Evolutionary conservation across 2,888 invertebrate genomes (phyloP).

Genomic region (Carabus problematicus): DNA sequence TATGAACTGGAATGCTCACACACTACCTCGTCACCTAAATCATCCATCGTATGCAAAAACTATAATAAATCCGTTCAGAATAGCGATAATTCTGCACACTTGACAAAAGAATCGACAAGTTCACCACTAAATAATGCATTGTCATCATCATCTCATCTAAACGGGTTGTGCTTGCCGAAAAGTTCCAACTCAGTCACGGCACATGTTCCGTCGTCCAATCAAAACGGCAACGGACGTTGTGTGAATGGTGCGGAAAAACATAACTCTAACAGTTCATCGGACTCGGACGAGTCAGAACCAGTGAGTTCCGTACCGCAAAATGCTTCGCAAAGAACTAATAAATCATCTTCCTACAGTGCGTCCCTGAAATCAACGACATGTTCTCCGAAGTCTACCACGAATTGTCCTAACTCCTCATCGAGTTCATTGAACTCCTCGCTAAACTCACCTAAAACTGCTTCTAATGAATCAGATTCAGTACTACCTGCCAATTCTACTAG

Average conservation of each 20-base stretch:
- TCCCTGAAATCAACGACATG: slow-evolving; percentile 2
- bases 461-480: slow-evolving; percentile 18
- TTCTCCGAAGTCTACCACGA: slow-evolving; percentile 27
- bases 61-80: slow-evolving; percentile 35
- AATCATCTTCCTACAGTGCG: slow-evolving; percentile 1
- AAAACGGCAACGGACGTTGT: slow-evolving; percentile 35
- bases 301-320: not conserved
- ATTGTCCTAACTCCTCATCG: slow-evolving; percentile 21
- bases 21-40: slow-evolving; percentile 47
- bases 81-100: slow-evolving; percentile 26
- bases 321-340: slow-evolving; percentile 25
- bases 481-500: not conserved
- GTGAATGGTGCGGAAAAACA: slow-evolving; percentile 21
- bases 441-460: slow-evolving; percentile 10
- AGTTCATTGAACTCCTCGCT: slow-evolving; percentile 32
- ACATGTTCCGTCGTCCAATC: slow-evolving; percentile 22
- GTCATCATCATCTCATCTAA: slow-evolving; percentile 49
- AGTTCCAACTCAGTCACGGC: slow-evolving; percentile 16
- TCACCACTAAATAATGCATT: slow-evolving; percentile 31
- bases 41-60: slow-evolving; percentile 35
- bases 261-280: slow-evolving; percentile 10
- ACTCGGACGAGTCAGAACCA: slow-evolving; percentile 21
- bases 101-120: slow-evolving; percentile 26
- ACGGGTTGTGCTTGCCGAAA: slow-evolving; percentile 50
- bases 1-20: slow-evolving; percentile 69